Evolutionary conservation across 92 coral and sea anemone species (phyloP).

Genomic region (Plumapathes pennacea): DNA sequence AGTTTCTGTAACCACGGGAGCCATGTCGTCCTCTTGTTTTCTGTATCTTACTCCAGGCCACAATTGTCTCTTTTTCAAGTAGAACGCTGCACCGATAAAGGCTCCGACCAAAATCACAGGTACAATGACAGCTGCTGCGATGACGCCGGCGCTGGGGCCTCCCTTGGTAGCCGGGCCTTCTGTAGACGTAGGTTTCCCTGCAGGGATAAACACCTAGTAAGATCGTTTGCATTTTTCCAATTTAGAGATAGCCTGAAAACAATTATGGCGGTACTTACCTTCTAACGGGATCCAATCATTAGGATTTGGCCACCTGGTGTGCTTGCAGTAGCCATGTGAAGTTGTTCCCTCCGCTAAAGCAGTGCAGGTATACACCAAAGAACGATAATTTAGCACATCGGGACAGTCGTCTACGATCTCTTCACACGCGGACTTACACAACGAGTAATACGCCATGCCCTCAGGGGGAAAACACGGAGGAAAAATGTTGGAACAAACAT

Average conservation of each 20-base stretch:
- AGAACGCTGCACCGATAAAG: constrained; percentile 5
- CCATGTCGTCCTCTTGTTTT: constrained; percentile 8
- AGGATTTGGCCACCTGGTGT: constrained; percentile 13
- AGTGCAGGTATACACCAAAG: constrained; percentile 12
- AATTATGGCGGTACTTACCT: too few relatives aligned
- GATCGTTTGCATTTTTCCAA: too few relatives aligned
- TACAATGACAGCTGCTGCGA: constrained; percentile 11
- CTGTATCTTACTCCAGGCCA: not conserved
- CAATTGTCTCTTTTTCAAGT: constrained; percentile 10
- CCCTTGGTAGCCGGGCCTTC: too few relatives aligned
- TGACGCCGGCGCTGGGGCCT: constrained; percentile 19
- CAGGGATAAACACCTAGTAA: too few relatives aligned
- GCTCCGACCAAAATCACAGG: constrained; percentile 4
- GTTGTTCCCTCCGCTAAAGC: constrained; percentile 4
- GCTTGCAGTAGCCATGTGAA: constrained; percentile 22
- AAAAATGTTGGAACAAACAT: constrained; percentile 6
- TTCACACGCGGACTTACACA: constrained; percentile 17
- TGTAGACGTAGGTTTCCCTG: too few relatives aligned
- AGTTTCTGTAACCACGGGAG: too few relatives aligned
- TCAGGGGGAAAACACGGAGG: constrained; percentile 24
- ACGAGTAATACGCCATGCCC: constrained; percentile 5
- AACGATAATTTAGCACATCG: not conserved
- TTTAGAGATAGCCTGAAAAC: too few relatives aligned
- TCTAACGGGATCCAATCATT: too few relatives aligned
- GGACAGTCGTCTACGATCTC: constrained; percentile 26